Base-by-base conservation (phyloP, 2,888 invertebrate species). In the Catotricha subobsoleta region DNA sequence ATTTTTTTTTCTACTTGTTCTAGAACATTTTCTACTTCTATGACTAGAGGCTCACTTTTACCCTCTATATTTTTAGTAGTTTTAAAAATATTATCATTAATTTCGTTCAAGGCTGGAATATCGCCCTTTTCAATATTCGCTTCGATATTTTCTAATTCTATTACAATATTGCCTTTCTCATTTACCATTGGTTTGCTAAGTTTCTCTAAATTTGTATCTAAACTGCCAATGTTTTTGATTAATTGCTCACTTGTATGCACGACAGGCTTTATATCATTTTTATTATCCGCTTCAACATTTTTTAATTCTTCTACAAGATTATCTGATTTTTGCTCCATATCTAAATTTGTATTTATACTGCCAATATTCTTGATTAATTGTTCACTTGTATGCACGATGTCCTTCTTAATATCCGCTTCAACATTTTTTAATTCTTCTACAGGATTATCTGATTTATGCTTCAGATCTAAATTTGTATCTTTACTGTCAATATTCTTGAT, bases 331-430 rank as follows among this genome's bases (percentile, higher is more conserved):
- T 27, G 8, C 27, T 9, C 27, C 10, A 9, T 10, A 7, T 27
- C 27, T 9, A 27, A 7, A 10, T 9, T 27, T 27, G 7, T 27
- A 9, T 10, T 10, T 7, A 10, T 27, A 27, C 27, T 27, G 7
- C 27, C 27, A 7, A 27, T 27, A 9, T 27, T 10, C 27, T 27
- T 10, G 27, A 27, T 10, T 7, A 27, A 9, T 27, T 27, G 7
- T 27, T 10, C 27, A n/a, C n/a, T n/a, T 27, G 27, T 27, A 27
- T 27, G 7, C 27, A 9, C 27, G 8, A 27, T 10, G 10, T 27
- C 27, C 7, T 27, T 42, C 42, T 33, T 42, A 29, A 13, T n/a
- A 13, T n/a, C 30, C 15, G 44, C 29, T 39, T 44, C 35, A 29
- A 27, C n/a, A 39, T 10, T 31, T 27, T 30, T 40, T 23, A n/a